Evolutionary conservation across 2,113 vertebrate species (phyloP).

Genomic region (Seriola rivoliana): DNA sequence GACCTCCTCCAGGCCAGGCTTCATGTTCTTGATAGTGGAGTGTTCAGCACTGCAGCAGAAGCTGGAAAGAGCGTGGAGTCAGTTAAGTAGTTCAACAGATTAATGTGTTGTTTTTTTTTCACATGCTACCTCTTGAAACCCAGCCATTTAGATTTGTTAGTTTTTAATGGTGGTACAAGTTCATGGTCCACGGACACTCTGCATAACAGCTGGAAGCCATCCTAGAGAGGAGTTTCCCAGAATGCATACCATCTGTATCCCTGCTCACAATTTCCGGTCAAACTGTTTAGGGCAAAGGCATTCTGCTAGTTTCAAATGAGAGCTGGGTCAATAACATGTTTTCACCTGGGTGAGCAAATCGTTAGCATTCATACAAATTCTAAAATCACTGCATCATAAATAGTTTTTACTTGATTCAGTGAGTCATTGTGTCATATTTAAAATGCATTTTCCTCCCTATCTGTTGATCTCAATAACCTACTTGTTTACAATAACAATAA

Average conservation of each 20-base stretch:
- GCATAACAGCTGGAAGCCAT: background rate
- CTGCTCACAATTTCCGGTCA: background rate
- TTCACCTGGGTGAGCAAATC: background rate
- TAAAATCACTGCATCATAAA: background rate
- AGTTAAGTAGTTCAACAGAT: background rate
- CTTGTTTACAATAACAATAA: conserved; percentile 26
- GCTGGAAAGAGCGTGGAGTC: background rate
- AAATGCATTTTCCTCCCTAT: background rate
- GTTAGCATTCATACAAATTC: background rate
- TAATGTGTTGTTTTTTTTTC: background rate
- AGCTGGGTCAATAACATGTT: background rate
- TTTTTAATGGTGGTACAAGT: background rate
- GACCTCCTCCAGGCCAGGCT: background rate
- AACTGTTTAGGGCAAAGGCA: too few species aligned
- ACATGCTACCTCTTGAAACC: background rate
- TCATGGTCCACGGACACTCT: too few species aligned
- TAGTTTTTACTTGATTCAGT: background rate
- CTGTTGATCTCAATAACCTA: background rate
- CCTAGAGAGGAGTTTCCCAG: background rate
- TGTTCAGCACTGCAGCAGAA: background rate
- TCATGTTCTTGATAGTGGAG: background rate
- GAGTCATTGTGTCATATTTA: background rate
- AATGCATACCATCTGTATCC: background rate
- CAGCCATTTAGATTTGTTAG: background rate
- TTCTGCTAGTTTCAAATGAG: background rate